Evolutionary conservation across 2,113 vertebrate species (phyloP), one percentile per base, ranked within the genome.

Genomic region (Dolichallabes microphthalmus): DNA sequence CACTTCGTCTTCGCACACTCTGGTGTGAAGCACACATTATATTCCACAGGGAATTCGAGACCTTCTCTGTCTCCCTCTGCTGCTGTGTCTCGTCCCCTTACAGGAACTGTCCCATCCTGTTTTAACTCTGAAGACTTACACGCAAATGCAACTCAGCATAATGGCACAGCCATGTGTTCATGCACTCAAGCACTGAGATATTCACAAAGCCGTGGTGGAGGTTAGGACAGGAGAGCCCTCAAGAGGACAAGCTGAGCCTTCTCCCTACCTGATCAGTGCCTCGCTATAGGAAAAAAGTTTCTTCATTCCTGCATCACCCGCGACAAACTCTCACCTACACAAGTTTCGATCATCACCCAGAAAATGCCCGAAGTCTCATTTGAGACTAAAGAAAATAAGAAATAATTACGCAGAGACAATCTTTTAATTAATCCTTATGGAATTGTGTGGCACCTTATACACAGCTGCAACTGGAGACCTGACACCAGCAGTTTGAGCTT

Each of bases 61-160:
- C 84, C 27, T 86, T 81, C 27, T 80, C 55, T 85, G 68, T 85
- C 53, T 63, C 32, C 57, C 71, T 76, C 73, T 52, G 27, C 82
- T 64, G 82, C 82, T 84, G n/a, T 79, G 63, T 69, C 60, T 80
- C 14, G 27, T 71, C 77, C 77, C 77, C 77, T 74, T n/a, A 52
- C 35, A 60, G 64, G 66, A 68, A 53, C 66, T 2, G 35, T 27
- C 66, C 66, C 11, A 57, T 81, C 27, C 78, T 39, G 17, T 77
- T 90, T 90, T 75, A 88, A 89, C 86, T 85, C 60, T 1, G 35
- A 85, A 80, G 32, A 80, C 13, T 32, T 35, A 2, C 63, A 52
- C 53, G 12, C 53, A 60, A 73, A 55, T 57, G 55, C 52, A 50
- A 60, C 39, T 73, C 52, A 80, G 69, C 53, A 50, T 71, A 75